Conservation (phyloP, 1,140 invertebrate species). For the Heterodera carotae region DNA sequence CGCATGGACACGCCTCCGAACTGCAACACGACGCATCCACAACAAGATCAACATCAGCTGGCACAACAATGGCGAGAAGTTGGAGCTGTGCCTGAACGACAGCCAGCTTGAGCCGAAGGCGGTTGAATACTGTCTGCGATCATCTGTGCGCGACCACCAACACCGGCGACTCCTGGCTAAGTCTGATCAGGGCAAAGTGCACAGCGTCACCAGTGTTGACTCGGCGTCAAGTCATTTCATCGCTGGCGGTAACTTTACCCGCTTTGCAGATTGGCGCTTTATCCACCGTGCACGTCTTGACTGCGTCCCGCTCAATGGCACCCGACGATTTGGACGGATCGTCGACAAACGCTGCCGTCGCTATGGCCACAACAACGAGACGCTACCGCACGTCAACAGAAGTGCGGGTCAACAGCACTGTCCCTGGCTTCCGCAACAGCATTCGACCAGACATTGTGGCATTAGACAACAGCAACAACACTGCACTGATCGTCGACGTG, state of each 20-base stretch:
- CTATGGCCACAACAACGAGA: not conserved
- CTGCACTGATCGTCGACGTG: slow-evolving; percentile 28
- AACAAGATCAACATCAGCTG: not conserved
- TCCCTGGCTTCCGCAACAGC: not conserved
- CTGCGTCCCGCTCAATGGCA: not conserved
- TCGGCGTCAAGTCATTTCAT: not conserved
- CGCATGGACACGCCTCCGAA: not conserved
- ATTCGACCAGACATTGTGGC: not conserved
- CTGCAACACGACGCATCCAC: not conserved
- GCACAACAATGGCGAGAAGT: not conserved
- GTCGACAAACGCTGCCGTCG: not conserved
- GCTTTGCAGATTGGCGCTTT: slow-evolving; percentile 1
- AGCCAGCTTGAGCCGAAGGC: not conserved
- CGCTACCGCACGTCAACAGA: not conserved
- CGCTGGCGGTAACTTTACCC: slow-evolving; percentile 5
- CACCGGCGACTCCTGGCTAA: slow-evolving; percentile 3
- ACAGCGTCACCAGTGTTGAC: not conserved
- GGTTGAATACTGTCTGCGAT: slow-evolving; percentile 1
- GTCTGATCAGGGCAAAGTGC: slow-evolving; percentile 31
- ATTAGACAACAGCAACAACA: not conserved
- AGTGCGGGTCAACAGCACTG: not conserved
- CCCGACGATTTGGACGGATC: not conserved
- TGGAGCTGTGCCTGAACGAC: not conserved
- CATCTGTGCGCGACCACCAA: not conserved
- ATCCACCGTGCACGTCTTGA: slow-evolving; percentile 16